Evolutionary conservation across 2,888 invertebrate genomes (phyloP), one percentile per base, ranked within the genome.

Genomic region (Unio delphinus): DNA sequence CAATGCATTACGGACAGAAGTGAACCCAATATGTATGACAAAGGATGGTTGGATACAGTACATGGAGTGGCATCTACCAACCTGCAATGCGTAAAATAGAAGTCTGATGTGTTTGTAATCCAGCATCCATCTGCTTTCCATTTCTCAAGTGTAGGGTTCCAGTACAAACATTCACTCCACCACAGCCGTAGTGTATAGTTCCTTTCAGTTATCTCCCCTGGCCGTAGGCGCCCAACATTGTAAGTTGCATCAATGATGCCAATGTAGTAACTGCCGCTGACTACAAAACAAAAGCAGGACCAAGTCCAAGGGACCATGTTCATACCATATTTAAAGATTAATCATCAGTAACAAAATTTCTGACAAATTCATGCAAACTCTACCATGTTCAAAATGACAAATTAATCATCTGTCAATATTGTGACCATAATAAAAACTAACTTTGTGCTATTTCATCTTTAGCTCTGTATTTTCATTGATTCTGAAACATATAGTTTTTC

Each of bases 161-260:
- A 89, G 82, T 80, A 88, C 23, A 89, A 70, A 76, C 89, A 89
- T 55, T 83, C 74, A 20, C 84, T 83, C 82, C 84, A 85, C 89
- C 89, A 89, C 56, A 87, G 63, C 45, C 75, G 81, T 17, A 89
- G 71, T 15, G 79, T 78, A 78, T 89, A 89, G 64, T 81, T 72
- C 4, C 88, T 81, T n/a, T 72, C 68, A n/a, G 78, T 71, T 55
- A 86, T 80, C 75, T 88, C 86, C 45, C 82, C 82, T 58, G 68
- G 75, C 5, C 87, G 80, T 5, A 80, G 83, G 7, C 87, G 75
- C 0, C 85, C 87, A 1, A 81, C 80, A 68, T 89, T 87, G 71
- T 84, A 86, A 7, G 80, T 81, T 62, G 82, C 80, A 70, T 89
- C 89, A 17, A 86, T 85, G 7, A 89, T 67, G 4, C 86, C 86